A percentile compares a stretch with the other conserved stretches of the same genome.
These are phyloP conservation scores for Poliocrania exsul DNA, from an alignment of 2,797 vertebrate species.

Conservation along the genomic window DNA sequence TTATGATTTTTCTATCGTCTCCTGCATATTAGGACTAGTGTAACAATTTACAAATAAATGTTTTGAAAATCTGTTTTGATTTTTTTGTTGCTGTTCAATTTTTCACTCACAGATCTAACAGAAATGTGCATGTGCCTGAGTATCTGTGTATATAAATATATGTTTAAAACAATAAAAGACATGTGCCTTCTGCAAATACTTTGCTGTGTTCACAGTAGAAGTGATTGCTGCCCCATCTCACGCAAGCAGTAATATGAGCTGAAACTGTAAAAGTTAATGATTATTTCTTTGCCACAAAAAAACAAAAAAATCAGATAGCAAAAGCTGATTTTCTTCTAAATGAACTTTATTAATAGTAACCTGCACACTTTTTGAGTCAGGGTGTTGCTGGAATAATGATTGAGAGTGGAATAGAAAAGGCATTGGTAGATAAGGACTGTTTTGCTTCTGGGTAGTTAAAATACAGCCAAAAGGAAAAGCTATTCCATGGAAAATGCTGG, in stretches of 20 bases:
- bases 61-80: not conserved
- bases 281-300: not conserved
- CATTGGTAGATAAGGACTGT: not conserved
- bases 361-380: not conserved
- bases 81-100: not conserved
- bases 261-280: constrained; percentile 25
- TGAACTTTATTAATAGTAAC: not conserved
- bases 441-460: not conserved
- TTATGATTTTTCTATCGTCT: not conserved
- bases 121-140: not conserved
- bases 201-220: not conserved
- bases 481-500: not conserved
- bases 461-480: not conserved
- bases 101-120: not conserved
- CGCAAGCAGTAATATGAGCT: not conserved
- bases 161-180: not conserved
- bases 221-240: not conserved
- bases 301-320: not conserved
- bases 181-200: not conserved
- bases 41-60: not conserved
- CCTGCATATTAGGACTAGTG: not conserved
- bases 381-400: not conserved
- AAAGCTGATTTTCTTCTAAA: not conserved
- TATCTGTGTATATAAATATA: not conserved
- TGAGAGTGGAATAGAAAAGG: not conserved